Evolutionary conservation across 1,140 invertebrate genomes (phyloP).

Genomic region (Scylla paramamosain): DNA sequence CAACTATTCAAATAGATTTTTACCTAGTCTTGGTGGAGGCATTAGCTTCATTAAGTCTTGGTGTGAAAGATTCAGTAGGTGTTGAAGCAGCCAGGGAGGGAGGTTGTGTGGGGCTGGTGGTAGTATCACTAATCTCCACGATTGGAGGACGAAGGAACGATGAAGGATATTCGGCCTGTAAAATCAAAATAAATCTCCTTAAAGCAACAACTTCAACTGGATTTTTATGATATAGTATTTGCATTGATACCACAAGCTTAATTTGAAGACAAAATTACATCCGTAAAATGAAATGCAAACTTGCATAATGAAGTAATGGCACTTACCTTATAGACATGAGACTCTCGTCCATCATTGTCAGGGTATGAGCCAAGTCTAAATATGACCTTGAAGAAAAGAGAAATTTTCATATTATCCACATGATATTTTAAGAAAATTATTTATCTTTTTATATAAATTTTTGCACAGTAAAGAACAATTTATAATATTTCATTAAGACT

Average conservation of each 20-base stretch:
- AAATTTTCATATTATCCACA: neutral
- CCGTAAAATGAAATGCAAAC: neutral
- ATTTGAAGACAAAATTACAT: neutral
- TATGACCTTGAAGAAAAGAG: constrained; percentile 72
- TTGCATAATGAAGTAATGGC: neutral
- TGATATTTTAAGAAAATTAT: neutral
- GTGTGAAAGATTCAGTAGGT: constrained; percentile 62
- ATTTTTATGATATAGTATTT: neutral
- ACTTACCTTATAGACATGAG: constrained; percentile 85
- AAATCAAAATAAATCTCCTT: neutral
- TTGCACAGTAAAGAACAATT: no score
- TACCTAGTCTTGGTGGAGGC: constrained; percentile 61
- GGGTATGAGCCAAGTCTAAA: constrained; percentile 76
- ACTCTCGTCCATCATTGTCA: constrained; percentile 82
- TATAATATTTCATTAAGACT: no score
- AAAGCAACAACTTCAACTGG: neutral
- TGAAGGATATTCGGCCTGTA: constrained; percentile 73
- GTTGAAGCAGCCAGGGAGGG: constrained; percentile 60
- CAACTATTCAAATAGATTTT: neutral
- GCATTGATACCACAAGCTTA: neutral
- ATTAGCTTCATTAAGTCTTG: constrained; percentile 60
- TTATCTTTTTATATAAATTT: no score
- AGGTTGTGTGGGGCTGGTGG: constrained; percentile 73
- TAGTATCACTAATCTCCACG: constrained; percentile 77
- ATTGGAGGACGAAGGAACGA: constrained; percentile 72